These are phyloP conservation scores for Patella pellucida DNA, from an alignment of 2,888 invertebrate species.

Conservation along the genomic window DNA sequence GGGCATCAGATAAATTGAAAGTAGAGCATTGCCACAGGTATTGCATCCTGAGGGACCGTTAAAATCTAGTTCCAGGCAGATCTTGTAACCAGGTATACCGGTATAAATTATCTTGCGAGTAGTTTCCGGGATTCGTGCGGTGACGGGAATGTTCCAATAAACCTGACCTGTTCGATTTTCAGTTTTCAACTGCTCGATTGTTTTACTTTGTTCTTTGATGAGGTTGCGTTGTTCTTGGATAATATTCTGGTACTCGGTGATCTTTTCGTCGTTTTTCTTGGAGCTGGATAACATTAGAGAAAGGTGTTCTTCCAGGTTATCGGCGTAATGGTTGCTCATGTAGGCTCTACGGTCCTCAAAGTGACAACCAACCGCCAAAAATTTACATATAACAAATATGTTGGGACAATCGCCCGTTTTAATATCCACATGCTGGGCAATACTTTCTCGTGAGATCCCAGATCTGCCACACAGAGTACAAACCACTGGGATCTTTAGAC, in stretches of 20 bases:
- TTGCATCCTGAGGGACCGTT: background rate
- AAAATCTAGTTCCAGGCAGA: background rate
- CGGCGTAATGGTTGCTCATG: background rate
- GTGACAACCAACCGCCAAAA: conserved; percentile 53
- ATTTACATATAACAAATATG: conserved; percentile 51
- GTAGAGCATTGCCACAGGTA: too few species aligned
- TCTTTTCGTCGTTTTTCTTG: background rate
- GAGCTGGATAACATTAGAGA: background rate
- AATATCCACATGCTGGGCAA: conserved; percentile 51
- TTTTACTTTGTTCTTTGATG: background rate
- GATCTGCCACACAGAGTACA: conserved; percentile 57
- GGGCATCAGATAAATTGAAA: background rate
- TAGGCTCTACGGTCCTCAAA: conserved; percentile 21
- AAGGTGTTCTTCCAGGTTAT: background rate
- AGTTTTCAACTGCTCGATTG: background rate
- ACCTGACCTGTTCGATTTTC: background rate
- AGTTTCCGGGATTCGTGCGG: background rate
- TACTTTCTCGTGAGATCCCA: conserved; percentile 53
- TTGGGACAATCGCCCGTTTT: conserved; percentile 56
- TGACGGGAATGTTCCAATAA: background rate
- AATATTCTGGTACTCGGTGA: background rate
- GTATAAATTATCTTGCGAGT: background rate
- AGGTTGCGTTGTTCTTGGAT: background rate
- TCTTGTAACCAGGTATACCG: background rate
- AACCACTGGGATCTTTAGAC: conserved; percentile 57